Base-by-base conservation (phyloP, 2,888 invertebrate species). In the Caenorhabditis wallacei region DNA sequence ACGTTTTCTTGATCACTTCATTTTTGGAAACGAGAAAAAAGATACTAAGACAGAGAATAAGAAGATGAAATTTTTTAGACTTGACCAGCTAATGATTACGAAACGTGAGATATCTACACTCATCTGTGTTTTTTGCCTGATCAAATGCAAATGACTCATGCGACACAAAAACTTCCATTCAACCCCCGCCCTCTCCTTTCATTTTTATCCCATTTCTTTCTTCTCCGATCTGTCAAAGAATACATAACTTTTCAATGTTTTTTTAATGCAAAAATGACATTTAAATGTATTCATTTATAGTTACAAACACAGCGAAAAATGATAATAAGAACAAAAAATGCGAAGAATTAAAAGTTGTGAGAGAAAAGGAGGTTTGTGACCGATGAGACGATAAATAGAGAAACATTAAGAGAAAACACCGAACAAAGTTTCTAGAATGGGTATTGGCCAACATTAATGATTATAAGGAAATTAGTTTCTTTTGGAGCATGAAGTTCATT, bases 401-500 rank as follows among this genome's bases (percentile, higher is more conserved):
- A 51, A 66, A 66, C 18, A 43, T 40, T 18, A 2, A 24, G 37
- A 51, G 13, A 59, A 59, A 59, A 56, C 22, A 46, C 13, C 43
- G 30, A 18, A 59, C 4, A 48, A 63, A 46, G 5, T 16, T 22
- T 66, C 48, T 87, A 88, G 81, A 87, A 88, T 35, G 86, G 85
- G 66, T 82, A 84, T 18, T 87, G 84, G 7, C 88, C 88, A 35
- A 88, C 88, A 76, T 87, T 82, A 40, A 88, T 82, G 54, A 87
- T 78, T n/a, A 88, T 79, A 3, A 88, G 80, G 86, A 88, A 88
- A 46, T 87, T 85, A 1, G 86, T 85, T 69, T 88, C 88, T 64
- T 78, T 79, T 46, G 85, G 86, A 3, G 85, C 75, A 30, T 84
- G 59, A 13, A 81, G 22, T 24, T 70, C 74, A 24, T 80, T 82